Evolutionary conservation across 2,113 vertebrate genomes (phyloP).

Genomic region (Sylvia atricapilla): DNA sequence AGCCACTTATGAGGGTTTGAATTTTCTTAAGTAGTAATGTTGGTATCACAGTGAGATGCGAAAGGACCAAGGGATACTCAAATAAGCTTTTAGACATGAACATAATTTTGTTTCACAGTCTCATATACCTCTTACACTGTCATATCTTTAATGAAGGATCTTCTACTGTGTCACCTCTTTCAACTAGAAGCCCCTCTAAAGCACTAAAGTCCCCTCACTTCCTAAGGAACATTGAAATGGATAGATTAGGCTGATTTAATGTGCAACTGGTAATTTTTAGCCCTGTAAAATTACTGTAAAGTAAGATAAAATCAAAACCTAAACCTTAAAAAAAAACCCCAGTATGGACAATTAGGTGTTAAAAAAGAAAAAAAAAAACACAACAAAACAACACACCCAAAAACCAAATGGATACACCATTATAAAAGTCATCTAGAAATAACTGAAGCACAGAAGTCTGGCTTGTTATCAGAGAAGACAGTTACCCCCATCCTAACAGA

Average conservation of each 20-base stretch:
- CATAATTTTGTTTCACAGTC: background rate
- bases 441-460: background rate
- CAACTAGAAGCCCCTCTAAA: background rate
- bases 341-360: background rate
- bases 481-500: too few species aligned
- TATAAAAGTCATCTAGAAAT: background rate
- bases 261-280: background rate
- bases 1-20: fast-evolving
- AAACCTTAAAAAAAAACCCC: background rate
- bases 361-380: background rate
- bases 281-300: background rate
- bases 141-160: background rate
- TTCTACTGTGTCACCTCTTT: background rate
- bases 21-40: background rate
- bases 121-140: background rate
- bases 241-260: background rate
- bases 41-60: background rate
- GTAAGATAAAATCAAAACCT: background rate
- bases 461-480: too few species aligned
- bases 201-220: background rate
- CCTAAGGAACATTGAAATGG: background rate
- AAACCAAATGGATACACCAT: background rate
- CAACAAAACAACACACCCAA: too few species aligned
- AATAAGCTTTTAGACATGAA: background rate
- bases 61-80: background rate